phyloP scores from a whole-genome alignment of 1,140 invertebrate species.

The Drosophila jambulina region DNA sequence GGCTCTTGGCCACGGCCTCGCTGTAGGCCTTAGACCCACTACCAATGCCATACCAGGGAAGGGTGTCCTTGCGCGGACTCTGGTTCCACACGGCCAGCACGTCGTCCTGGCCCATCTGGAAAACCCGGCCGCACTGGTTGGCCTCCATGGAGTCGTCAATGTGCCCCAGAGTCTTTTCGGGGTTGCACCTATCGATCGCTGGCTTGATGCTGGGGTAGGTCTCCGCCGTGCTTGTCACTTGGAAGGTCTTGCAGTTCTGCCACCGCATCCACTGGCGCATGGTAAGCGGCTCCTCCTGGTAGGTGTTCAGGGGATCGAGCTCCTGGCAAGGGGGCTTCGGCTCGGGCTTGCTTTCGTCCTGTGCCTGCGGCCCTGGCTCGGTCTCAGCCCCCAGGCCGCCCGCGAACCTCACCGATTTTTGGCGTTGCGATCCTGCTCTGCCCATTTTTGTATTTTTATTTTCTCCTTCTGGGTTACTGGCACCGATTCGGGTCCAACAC shows the following conservation, averaged over 20 bases:
- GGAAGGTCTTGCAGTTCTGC: slow-evolving; percentile 44
- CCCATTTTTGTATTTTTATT: background rate
- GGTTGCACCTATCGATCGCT: slow-evolving; percentile 33
- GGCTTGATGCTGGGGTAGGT: slow-evolving; percentile 52
- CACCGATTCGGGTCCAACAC: slow-evolving; percentile 35
- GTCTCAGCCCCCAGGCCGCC: background rate
- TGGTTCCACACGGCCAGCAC: slow-evolving; percentile 45
- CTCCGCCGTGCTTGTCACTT: slow-evolving; percentile 16
- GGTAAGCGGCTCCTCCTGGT: background rate
- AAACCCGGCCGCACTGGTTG: slow-evolving; percentile 15
- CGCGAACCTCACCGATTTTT: background rate
- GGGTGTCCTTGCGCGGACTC: slow-evolving; percentile 37
- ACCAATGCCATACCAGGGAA: slow-evolving; percentile 50
- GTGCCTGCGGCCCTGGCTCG: background rate
- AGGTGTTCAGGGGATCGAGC: slow-evolving; percentile 4
- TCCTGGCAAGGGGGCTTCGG: background rate
- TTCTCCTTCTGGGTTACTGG: background rate
- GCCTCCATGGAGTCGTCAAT: slow-evolving; percentile 28
- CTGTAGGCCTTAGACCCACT: slow-evolving; percentile 24
- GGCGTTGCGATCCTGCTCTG: background rate
- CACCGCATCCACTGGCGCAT: slow-evolving; percentile 43
- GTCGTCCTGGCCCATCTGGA: slow-evolving; percentile 32
- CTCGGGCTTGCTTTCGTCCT: background rate
- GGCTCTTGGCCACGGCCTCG: slow-evolving; percentile 28
- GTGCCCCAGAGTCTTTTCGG: background rate